phyloP scores from a whole-genome alignment of 2,888 invertebrate genomes.

The Leptothorax acervorum region DNA sequence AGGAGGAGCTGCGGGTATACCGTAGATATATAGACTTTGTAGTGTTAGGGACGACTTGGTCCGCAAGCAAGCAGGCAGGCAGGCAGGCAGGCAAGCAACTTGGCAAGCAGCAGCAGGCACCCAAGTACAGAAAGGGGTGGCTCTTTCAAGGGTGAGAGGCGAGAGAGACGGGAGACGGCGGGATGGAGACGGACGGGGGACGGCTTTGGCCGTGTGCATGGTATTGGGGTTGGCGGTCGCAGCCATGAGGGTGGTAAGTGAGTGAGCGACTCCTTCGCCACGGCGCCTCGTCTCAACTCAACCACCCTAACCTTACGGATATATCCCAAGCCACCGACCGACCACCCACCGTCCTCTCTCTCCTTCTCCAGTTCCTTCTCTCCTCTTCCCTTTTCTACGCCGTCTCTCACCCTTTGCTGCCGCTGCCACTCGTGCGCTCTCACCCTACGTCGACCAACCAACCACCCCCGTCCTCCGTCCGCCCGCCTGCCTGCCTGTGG shows the following conservation, averaged over 20 bases:
- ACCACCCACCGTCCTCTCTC: conserved; percentile 56
- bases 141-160: conserved; percentile 55
- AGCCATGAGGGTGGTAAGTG: conserved; percentile 75
- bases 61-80: conserved; percentile 75
- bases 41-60: conserved; percentile 82
- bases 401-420: conserved; percentile 52
- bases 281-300: conserved; percentile 77
- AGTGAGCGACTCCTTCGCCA: conserved; percentile 80
- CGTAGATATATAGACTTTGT: conserved; percentile 79
- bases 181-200: conserved; percentile 67
- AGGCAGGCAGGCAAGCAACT: conserved; percentile 74
- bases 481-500: conserved; percentile 49
- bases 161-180: conserved; percentile 30
- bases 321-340: conserved; percentile 77
- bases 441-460: conserved; percentile 71
- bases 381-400: conserved; percentile 60
- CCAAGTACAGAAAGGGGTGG: conserved; percentile 59
- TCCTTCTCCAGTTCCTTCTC: conserved; percentile 22
- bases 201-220: conserved; percentile 69
- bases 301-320: conserved; percentile 76
- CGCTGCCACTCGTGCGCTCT: conserved; percentile 68
- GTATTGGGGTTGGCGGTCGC: conserved; percentile 77
- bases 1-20: conserved; percentile 71
- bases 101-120: conserved; percentile 73
- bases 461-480: conserved; percentile 51